Base-by-base conservation (phyloP, 2,797 vertebrate species). In the Chanos chanos region DNA sequence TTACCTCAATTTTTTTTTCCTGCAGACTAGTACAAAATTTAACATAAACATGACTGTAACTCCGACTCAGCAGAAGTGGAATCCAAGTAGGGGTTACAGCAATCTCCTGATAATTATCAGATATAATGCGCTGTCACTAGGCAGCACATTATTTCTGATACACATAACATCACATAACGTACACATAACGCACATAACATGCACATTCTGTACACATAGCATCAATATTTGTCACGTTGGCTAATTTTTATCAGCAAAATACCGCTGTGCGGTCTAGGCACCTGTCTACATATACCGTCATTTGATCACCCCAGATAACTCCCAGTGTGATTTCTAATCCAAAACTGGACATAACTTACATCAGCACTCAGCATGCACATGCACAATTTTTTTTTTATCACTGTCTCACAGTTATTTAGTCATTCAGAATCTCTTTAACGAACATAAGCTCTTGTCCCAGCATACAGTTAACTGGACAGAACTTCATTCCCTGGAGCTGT, bases 101-200 rank as follows among this genome's bases (percentile, higher is more conserved):
- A 81, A 81, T 75, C 71, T 75, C 75, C 47, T 37, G 60, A 78
- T 2, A 69, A 56, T 86, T 89, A 88, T 87, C 71, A 84, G 86
- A 87, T 89, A 86, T 82, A 83, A 81, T 84, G 64, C 34, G 62
- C 75, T 73, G n/a, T n/a, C n/a, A n/a, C n/a, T n/a, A n/a, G n/a
- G n/a, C n/a, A n/a, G n/a, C n/a, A n/a, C n/a, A n/a, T n/a, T n/a
- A n/a, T n/a, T n/a, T n/a, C n/a, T n/a, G n/a, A n/a, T n/a, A n/a
- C n/a, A n/a, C n/a, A n/a, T n/a, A n/a, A n/a, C n/a, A n/a, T n/a
- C n/a, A n/a, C n/a, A n/a, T n/a, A n/a, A n/a, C n/a, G n/a, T n/a
- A n/a, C n/a, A n/a, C n/a, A n/a, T n/a, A n/a, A n/a, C n/a, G n/a
- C n/a, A n/a, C n/a, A n/a, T n/a, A n/a, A n/a, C n/a, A n/a, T n/a